These are phyloP conservation scores for Pelusios castaneus DNA, from an alignment of 2,113 vertebrate genomes.

Conservation along the genomic window DNA sequence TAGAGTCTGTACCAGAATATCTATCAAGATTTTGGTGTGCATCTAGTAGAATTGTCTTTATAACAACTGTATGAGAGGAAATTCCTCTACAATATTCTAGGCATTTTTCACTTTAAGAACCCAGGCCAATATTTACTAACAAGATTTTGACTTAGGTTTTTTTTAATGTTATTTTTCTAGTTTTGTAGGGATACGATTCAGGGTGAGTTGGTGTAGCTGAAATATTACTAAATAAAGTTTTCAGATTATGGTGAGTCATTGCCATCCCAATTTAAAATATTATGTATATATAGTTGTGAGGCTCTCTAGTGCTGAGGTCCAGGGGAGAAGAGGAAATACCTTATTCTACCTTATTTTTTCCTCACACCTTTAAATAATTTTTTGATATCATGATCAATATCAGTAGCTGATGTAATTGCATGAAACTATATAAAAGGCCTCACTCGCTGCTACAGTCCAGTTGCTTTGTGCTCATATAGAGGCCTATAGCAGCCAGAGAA, in stretches of 20 bases:
- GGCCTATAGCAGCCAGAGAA: neutral
- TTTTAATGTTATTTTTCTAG: neutral
- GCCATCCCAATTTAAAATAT: neutral
- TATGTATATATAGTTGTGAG: neutral
- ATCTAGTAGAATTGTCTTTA: neutral
- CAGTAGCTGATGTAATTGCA: neutral
- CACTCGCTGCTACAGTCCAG: neutral
- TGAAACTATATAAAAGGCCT: neutral
- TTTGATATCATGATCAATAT: neutral
- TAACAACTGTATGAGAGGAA: neutral
- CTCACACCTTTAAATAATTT: neutral
- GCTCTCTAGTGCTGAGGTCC: neutral
- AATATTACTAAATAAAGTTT: neutral
- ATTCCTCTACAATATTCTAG: neutral
- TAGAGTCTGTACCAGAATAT: neutral
- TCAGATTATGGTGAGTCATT: neutral
- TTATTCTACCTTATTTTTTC: neutral
- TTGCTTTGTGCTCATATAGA: neutral
- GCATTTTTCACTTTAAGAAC: neutral
- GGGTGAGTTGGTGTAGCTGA: neutral
- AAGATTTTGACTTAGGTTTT: neutral
- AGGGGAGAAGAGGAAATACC: neutral
- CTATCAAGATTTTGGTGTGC: neutral
- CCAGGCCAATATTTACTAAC: neutral
- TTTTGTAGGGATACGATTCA: neutral